Base-by-base conservation (phyloP, 2,113 vertebrate genomes). In the Gobiocypris rarus region DNA sequence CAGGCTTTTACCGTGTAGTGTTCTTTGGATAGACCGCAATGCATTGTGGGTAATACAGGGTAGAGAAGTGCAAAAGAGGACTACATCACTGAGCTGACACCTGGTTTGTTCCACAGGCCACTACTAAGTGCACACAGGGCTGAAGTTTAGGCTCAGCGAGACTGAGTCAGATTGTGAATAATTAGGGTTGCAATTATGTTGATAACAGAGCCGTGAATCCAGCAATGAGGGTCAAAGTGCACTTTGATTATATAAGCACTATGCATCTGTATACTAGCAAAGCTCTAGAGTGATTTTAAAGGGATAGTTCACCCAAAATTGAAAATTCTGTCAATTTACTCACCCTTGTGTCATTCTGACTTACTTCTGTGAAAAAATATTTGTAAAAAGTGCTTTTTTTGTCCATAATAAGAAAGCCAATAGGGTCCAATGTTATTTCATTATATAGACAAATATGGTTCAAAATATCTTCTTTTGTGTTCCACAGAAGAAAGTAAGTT, bases 221-320 rank as follows among this genome's bases (percentile, higher is more conserved):
- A 28, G 43, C 43, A 80, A 75, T 34, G 61, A 52, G 65, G 48
- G 48, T 69, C 80, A 82, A 82, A 82, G 80, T 82, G 80, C 80
- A 70, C 80, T 82, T 82, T 70, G 26, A 80, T 82, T 70, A 67
- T 50, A 67, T 22, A 52, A 81, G 65, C 24, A 81, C 79, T 70
- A 69, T 59, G 28, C 19, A 15, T 67, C 45, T 50, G 26, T 19
- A 81, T 34, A 70, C 48, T 38, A 81, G 48, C 19, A 45, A 69
- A 81, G 61, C 79, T 70, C 45, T 67, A 45, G 48, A 6, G 61
- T 54, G 63, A 67, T 67, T 17, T 56, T 34, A 11, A 56, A 77
- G 17, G 17, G 34, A 24, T 59, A 58, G 31, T 59, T 77, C 31
- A 41, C 17, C 15, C 73, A 54, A 75, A 75, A 75, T 31, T 2